Conservation (phyloP, 1,140 invertebrate species). For the Dinoponera quadriceps region DNA sequence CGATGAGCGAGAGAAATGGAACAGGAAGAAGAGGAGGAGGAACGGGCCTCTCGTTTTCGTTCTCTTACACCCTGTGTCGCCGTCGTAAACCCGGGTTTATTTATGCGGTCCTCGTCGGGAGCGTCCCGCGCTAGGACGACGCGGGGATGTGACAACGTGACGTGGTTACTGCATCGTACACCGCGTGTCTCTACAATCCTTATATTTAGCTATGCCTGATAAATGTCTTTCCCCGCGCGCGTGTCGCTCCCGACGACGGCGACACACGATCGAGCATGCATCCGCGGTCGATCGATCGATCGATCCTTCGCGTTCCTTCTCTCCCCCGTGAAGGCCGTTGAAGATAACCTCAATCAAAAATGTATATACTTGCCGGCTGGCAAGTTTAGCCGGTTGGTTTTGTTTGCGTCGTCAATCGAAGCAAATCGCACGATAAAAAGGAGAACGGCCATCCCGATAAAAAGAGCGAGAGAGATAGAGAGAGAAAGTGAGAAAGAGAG, state of each 20-base stretch:
- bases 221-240: conserved; percentile 39
- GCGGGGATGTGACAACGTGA: conserved; percentile 83
- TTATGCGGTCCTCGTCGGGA: conserved; percentile 84
- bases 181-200: conserved; percentile 66
- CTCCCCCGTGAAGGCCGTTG: neutral
- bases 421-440: conserved; percentile 58
- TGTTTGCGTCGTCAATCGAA: conserved; percentile 37
- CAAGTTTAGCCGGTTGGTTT: conserved; percentile 24
- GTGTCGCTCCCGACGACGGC: neutral
- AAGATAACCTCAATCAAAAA: neutral
- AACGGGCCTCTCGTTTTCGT: conserved; percentile 72
- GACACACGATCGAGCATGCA: neutral
- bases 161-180: conserved; percentile 78
- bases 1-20: conserved; percentile 74
- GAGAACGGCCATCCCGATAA: neutral
- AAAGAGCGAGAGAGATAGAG: neutral
- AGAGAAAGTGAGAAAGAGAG: too few relatives aligned
- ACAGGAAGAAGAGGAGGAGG: conserved; percentile 31
- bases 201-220: conserved; percentile 72
- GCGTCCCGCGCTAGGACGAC: conserved; percentile 81
- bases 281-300: neutral
- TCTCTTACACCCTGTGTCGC: conserved; percentile 71
- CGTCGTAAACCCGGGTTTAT: conserved; percentile 83
- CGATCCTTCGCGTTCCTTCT: neutral
- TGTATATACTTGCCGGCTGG: neutral